Evolutionary conservation across 2,113 vertebrate species (phyloP).

Genomic region (Formicarius rufipectus): DNA sequence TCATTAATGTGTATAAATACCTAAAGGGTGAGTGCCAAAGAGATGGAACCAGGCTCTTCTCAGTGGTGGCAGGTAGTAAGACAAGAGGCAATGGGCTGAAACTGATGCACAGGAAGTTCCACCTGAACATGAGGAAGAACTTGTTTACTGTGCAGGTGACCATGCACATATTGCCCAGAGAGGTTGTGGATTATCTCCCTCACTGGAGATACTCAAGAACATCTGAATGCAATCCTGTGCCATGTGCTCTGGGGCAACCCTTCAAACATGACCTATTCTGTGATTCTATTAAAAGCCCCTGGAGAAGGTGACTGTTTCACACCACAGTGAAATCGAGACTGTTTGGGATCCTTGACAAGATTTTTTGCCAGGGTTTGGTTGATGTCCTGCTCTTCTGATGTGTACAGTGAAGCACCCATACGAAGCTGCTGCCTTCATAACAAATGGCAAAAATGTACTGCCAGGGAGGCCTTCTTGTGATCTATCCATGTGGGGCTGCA

Average conservation of each 20-base stretch:
- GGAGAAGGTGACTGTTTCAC: rapidly evolving
- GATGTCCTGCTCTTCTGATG: rapidly evolving
- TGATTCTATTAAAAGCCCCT: background rate
- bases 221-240: background rate
- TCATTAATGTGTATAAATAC: background rate
- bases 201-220: background rate
- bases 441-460: rapidly evolving
- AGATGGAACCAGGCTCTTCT: background rate
- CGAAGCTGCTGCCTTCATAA: background rate
- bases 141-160: background rate
- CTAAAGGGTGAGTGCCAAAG: background rate
- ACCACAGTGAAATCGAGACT: rapidly evolving
- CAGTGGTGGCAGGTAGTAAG: background rate
- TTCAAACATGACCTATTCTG: too few relatives aligned
- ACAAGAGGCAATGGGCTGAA: background rate
- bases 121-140: background rate
- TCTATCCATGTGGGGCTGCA: background rate
- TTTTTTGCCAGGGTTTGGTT: background rate
- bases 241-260: background rate
- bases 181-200: background rate
- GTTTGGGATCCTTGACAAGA: background rate
- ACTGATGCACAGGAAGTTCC: background rate
- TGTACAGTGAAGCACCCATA: rapidly evolving
- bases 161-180: background rate
- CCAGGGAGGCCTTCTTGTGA: rapidly evolving